Base-by-base conservation (phyloP, 2,888 invertebrate genomes). In the Lasioglossum malachurum region DNA sequence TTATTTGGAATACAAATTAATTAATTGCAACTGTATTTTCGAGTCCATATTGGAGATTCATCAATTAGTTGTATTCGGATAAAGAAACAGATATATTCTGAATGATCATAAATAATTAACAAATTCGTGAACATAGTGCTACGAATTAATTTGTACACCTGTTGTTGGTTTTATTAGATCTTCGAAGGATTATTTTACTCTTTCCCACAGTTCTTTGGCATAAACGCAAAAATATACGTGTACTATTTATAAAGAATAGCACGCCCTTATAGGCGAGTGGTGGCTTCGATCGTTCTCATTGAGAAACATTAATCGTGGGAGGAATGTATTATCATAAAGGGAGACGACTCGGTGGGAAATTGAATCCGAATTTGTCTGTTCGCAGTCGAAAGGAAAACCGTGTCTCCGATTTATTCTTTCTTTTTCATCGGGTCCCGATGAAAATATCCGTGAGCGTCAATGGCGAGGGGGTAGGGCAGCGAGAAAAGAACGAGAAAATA, bases 381-480 rank as follows among this genome's bases (percentile, higher is more conserved):
- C 67, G 23, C 67, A 0, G 67, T 3, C 67, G 67, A 67, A 35
- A 67, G 67, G 67, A 67, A 67, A 67, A 35, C 35, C 67, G 67
- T 67, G 67, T 67, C 67, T 23, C 35, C 67, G 67, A 67, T 67
- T 67, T 67, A 67, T 35, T 67, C 67, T 35, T 31, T 14, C 71
- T 41, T 35, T 73, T 49, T 38, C 67, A 71, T 57, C 38, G 78
- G 69, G 86, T 44, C 67, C 49, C 82, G 38, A 82, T 78, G 86
- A 87, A 77, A 81, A 83, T 82, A 87, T 72, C 83, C 77, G 67
- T n/a, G 84, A 76, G 78, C 69, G 67, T 67, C 67, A 67, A 35
- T 67, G 67, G 31, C 31, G 64, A 5, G 16, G 64, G 5, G 64
- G 64, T 7, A 7, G 27, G 67, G 2, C 5, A 31, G 23, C 16